Base-by-base conservation (phyloP, 2,797 vertebrate species). In the Gephyroberyx darwinii region DNA sequence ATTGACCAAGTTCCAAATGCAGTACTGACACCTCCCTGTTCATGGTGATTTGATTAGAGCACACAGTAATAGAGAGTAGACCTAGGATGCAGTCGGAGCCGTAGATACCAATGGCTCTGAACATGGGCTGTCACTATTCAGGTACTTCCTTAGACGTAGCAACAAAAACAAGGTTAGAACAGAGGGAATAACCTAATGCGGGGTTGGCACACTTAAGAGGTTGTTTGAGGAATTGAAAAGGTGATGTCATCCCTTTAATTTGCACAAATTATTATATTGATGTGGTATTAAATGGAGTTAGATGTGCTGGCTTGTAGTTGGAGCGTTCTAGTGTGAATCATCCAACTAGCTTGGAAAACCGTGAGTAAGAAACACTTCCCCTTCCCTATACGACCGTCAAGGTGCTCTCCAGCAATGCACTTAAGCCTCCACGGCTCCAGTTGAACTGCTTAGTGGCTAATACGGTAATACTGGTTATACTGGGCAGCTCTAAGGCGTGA, bases 1-100 rank as follows among this genome's bases (percentile, higher is more conserved):
- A 85, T 78, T 85, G 84, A 82, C 60, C 69, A 54, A 48, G 77
- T 67, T 87, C 77, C 85, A 86, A 43, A 78, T 71, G 54, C 35
- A 47, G 67, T 54, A 64, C 65, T 53, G 80, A 83, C 77, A 75
- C 79, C 63, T 82, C 59, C 66, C 37, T 17, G 61, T 83, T 75
- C 65, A 69, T 59, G 71, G 63, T 33, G 70, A 78, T 86, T 83
- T 81, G 65, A 87, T 81, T 77, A 74, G 58, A 33, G 39, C 16
- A 14, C 60, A 43, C 60, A 66, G 62, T 72, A 70, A 61, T 75
- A 52, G 33, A 54, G 48, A 50, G 39, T n/a, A 30, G 5, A 26
- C 39, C 37, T 39, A 39, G 37, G 10, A 39, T 14, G 65, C 64
- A 57, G 19, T 59, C 33, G 48, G 55, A 64, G 56, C 43, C 4